A percentile compares a stretch with the other conserved stretches of the same genome.
Conservation (phyloP, 2,888 invertebrate species). For the Orthosia incerta region DNA sequence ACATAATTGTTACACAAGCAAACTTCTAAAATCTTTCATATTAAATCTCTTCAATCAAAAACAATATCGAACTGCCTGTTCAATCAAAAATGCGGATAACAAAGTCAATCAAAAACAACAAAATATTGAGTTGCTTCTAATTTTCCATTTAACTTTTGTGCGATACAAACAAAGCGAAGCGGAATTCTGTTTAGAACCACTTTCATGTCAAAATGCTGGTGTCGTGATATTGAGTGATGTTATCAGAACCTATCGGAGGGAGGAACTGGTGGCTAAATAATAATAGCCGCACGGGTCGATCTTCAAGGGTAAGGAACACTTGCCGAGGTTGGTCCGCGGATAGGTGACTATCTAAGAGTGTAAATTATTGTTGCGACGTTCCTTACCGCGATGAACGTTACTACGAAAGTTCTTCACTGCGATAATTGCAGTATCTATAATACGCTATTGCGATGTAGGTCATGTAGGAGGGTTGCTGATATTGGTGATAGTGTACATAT, state of each 20-base stretch:
- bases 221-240: constrained; percentile 57
- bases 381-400: too few species aligned
- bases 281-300: too few species aligned
- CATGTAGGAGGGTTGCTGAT: too few species aligned
- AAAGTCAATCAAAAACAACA: constrained; percentile 64
- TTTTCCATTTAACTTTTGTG: constrained; percentile 65
- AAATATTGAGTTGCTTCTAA: constrained; percentile 64
- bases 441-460: too few species aligned
- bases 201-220: constrained; percentile 54
- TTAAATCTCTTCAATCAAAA: constrained; percentile 27
- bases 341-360: too few species aligned
- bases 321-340: too few species aligned
- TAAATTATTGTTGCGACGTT: too few species aligned
- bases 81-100: constrained; percentile 29
- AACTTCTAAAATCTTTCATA: background rate
- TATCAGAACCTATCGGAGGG: constrained; percentile 11
- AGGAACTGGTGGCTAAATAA: background rate
- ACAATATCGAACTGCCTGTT: constrained; percentile 26
- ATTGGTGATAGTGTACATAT: too few species aligned
- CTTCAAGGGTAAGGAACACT: background rate
- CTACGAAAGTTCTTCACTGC: too few species aligned
- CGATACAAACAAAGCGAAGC: constrained; percentile 55
- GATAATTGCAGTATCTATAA: too few species aligned
- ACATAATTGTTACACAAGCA: background rate
- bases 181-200: constrained; percentile 59